Conservation (phyloP, 2,888 invertebrate species). For the Leptinotarsa haldemani region DNA sequence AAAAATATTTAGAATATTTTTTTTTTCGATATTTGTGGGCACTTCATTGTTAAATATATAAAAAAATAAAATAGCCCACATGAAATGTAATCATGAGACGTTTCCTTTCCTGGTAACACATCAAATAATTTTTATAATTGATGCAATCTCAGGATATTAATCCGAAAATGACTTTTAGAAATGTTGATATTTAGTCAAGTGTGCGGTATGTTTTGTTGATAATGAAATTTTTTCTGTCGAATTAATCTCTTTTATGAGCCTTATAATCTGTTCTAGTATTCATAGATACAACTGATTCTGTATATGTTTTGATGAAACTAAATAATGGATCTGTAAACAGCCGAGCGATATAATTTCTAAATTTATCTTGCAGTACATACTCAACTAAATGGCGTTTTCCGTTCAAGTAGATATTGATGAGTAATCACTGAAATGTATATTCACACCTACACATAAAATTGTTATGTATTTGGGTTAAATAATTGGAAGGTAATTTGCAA, state of each 20-base stretch:
- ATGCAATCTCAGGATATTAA: no score
- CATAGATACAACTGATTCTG: constrained; percentile 2
- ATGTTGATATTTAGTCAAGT: no score
- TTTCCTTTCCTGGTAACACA: no score
- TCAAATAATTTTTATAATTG: no score
- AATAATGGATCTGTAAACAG: neutral
- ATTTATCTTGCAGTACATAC: neutral
- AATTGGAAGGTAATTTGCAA: no score
- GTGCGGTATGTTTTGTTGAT: neutral
- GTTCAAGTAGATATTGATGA: constrained; percentile 1
- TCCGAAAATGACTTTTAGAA: no score
- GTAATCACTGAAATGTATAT: neutral
- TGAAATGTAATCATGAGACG: no score
- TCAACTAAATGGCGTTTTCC: neutral
- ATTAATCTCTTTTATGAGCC: neutral
- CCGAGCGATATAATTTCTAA: neutral
- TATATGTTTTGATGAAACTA: neutral
- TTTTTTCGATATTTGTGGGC: no score
- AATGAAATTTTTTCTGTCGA: neutral
- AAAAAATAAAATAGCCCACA: no score
- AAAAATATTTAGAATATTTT: no score
- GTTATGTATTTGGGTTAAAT: neutral
- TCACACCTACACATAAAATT: neutral
- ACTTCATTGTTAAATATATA: no score
- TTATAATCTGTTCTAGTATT: neutral